Evolutionary conservation across 2,888 invertebrate genomes (phyloP).

Genomic region (Drosophila neonasuta): DNA sequence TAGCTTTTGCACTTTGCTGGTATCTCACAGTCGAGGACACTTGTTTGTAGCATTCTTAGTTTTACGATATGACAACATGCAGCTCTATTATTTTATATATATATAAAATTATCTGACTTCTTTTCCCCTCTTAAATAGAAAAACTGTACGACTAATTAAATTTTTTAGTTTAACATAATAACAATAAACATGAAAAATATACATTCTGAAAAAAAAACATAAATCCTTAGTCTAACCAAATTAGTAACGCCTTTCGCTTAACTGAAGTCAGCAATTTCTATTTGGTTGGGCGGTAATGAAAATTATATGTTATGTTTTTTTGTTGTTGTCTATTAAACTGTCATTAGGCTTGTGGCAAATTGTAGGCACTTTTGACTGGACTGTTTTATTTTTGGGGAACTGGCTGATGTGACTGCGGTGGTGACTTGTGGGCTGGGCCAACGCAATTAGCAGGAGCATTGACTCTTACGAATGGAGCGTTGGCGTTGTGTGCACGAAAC

Average conservation of each 20-base stretch:
- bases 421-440: slow-evolving; percentile 1
- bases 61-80: too few species aligned
- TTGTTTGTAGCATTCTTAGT: too few species aligned
- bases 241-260: neutral
- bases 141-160: neutral
- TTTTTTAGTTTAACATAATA: slow-evolving; percentile 8
- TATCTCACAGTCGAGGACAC: too few species aligned
- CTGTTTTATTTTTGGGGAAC: slow-evolving; percentile 30
- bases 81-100: neutral
- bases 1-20: too few species aligned
- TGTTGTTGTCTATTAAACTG: slow-evolving; percentile 39
- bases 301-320: slow-evolving; percentile 30
- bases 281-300: slow-evolving; percentile 27
- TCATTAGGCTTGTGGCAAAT: slow-evolving; percentile 42
- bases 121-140: neutral
- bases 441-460: slow-evolving; percentile 51
- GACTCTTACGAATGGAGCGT: slow-evolving; percentile 28
- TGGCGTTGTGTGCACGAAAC: slow-evolving; percentile 34
- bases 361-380: slow-evolving; percentile 31
- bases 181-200: slow-evolving; percentile 6
- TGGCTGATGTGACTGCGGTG: neutral
- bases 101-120: too few species aligned
- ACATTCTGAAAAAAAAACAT: neutral
- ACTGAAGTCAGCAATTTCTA: slow-evolving; percentile 11
- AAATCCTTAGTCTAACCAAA: neutral